A percentile compares a stretch with the other conserved stretches of the same genome.
Conservation (phyloP, 2,113 vertebrate species). For the Melanostigma gelatinosum region DNA sequence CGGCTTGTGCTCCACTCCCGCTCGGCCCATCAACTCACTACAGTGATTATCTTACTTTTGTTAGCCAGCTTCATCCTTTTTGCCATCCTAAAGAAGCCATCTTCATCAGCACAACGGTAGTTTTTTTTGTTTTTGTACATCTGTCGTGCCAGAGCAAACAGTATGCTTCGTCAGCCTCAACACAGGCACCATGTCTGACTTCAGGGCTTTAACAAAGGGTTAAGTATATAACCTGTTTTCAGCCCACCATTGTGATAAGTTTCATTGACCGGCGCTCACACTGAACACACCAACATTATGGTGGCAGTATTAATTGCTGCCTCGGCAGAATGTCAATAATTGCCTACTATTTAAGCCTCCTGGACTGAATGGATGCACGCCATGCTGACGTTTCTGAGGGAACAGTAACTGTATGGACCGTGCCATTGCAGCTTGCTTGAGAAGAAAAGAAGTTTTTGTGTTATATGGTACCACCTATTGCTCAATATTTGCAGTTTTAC, state of each 20-base stretch:
- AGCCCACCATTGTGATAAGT: constrained; percentile 38
- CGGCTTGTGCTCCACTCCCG: constrained; percentile 58
- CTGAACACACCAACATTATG: background rate
- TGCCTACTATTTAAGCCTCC: constrained; percentile 58
- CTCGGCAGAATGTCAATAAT: constrained; percentile 66
- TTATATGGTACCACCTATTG: constrained; percentile 57
- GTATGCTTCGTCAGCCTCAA: constrained; percentile 37
- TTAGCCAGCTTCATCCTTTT: constrained; percentile 15
- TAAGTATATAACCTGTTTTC: constrained; percentile 23
- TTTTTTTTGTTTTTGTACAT: constrained; percentile 40
- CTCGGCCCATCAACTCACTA: constrained; percentile 48
- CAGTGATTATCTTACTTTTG: constrained; percentile 14
- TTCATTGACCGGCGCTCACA: constrained; percentile 31
- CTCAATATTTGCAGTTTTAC: constrained; percentile 63
- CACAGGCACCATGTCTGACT: constrained; percentile 32
- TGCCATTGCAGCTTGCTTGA: constrained; percentile 73
- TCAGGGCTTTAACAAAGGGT: constrained; percentile 49
- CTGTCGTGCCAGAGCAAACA: constrained; percentile 43
- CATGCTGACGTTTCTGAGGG: constrained; percentile 70
- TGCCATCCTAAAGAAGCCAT: constrained; percentile 35
- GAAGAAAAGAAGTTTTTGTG: constrained; percentile 52
- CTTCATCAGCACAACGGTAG: constrained; percentile 27
- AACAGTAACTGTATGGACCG: constrained; percentile 66
- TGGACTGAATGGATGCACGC: constrained; percentile 58
- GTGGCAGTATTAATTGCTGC: constrained; percentile 37